These are phyloP conservation scores for Thomomys bottae DNA, from an alignment of 2,113 vertebrate species.

Conservation along the genomic window DNA sequence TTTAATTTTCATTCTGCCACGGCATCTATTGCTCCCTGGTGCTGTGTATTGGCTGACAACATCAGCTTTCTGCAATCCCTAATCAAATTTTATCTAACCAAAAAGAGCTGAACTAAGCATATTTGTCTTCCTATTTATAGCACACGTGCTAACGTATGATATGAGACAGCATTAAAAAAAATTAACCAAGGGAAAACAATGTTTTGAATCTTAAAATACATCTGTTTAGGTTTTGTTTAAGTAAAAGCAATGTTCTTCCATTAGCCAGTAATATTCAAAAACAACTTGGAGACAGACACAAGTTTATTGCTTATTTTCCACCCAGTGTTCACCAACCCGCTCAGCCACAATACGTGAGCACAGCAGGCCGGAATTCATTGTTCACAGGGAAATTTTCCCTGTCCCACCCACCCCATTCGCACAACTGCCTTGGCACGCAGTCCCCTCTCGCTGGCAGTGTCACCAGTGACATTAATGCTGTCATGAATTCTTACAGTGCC, in stretches of 20 bases:
- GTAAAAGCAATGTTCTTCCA: conserved; percentile 79
- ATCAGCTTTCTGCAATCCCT: conserved; percentile 78
- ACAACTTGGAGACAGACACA: conserved; percentile 83
- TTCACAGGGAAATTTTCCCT: conserved; percentile 73
- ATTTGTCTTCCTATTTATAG: conserved; percentile 82
- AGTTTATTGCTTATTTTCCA: conserved; percentile 80
- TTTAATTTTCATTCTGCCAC: conserved; percentile 78
- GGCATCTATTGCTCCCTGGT: conserved; percentile 78
- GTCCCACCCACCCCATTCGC: conserved; percentile 39
- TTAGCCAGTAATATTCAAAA: conserved; percentile 82
- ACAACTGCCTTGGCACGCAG: conserved; percentile 72
- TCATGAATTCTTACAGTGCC: conserved; percentile 58
- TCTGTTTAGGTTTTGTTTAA: conserved; percentile 83
- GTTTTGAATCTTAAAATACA: conserved; percentile 76
- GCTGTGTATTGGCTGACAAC: conserved; percentile 67
- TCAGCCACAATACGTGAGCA: conserved; percentile 82
- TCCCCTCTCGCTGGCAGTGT: conserved; percentile 50
- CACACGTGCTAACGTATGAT: conserved; percentile 70
- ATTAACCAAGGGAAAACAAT: conserved; percentile 49
- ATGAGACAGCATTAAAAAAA: conserved; percentile 73
- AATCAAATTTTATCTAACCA: conserved; percentile 77
- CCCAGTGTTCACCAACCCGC: conserved; percentile 70
- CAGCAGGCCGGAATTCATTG: conserved; percentile 82
- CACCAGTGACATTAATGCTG: background rate
- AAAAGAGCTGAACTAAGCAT: conserved; percentile 77